Base-by-base conservation (phyloP, 2,888 invertebrate genomes). In the Aleiodes testaceus region DNA sequence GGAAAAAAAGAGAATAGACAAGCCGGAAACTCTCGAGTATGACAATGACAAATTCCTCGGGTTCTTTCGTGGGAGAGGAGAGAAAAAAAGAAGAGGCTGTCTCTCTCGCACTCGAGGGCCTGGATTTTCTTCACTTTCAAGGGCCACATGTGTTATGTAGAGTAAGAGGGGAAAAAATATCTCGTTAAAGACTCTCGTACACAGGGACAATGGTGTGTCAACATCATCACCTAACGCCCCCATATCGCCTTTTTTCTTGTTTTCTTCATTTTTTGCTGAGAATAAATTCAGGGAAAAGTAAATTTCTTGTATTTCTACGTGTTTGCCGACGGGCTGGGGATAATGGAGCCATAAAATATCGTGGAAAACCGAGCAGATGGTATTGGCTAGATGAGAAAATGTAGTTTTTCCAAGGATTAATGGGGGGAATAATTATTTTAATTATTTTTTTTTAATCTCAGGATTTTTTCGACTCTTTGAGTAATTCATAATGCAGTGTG, bases 11-110 rank as follows among this genome's bases (percentile, higher is more conserved):
- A 68, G 70, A 75, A 47, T 66, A 64, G 65, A 26, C 49, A 53
- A 59, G 67, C 63, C 55, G 63, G 65, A 53, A 30, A 30, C 61
- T 69, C 61, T 69, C 42, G 45, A 72, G 65, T 26, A 30, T 72
- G 68, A 72, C 68, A 69, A 65, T 59, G 69, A 69, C 47, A 72
- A 74, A 74, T 72, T 66, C 36, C 9, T 36, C 42, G 59, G 59
- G 18, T 36, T 42, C 26, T 18, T 6, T 26, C 11, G 59, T 42
- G 14, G 3, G 16, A 30, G 42, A 59, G 36, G 30, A 55, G n/a
- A 36, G 30, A 16, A 59, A 53, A 14, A 12, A 53, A 42, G 16
- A 9, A 55, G 9, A 55, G 30, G 14, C 30, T 30, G 30, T 12
- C 26, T 7, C 50, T 50, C 18, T 20, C 50, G 36, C 20, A 50